These are phyloP conservation scores for Eupeodes luniger DNA, from an alignment of 2,888 invertebrate genomes.

Conservation along the genomic window DNA sequence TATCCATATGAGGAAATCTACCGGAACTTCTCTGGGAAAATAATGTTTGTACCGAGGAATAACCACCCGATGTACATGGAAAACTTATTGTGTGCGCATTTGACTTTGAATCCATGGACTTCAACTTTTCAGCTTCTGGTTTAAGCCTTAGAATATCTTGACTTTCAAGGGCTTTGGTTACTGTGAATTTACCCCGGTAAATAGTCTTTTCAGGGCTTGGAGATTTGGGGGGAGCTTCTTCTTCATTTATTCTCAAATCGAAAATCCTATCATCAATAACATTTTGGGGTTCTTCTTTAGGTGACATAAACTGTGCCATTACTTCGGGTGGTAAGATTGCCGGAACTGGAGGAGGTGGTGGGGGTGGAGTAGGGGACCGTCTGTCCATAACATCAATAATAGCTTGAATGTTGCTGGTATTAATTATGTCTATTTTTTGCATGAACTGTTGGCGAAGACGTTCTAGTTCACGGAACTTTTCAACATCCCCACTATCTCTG, in stretches of 20 bases:
- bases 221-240: conserved; percentile 38
- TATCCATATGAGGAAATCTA: conserved; percentile 88
- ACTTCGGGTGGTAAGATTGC: conserved; percentile 79
- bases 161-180: conserved; percentile 84
- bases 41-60: conserved; percentile 86
- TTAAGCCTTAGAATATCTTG: conserved; percentile 79
- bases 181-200: conserved; percentile 85
- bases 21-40: conserved; percentile 85
- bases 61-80: conserved; percentile 86
- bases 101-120: conserved; percentile 79
- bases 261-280: conserved; percentile 5
- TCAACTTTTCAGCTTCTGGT: conserved; percentile 81
- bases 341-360: conserved; percentile 82
- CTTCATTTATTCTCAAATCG: neutral
- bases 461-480: conserved; percentile 82
- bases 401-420: conserved; percentile 82
- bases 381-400: conserved; percentile 70
- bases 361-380: conserved; percentile 79
- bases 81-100: conserved; percentile 89
- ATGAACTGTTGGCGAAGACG: conserved; percentile 82
- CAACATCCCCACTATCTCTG: conserved; percentile 80
- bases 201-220: conserved; percentile 82
- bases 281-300: conserved; percentile 68
- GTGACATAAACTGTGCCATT: conserved; percentile 80
- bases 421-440: conserved; percentile 83